Base-by-base conservation (phyloP, 2,888 invertebrate species). In the Dryobota labecula region DNA sequence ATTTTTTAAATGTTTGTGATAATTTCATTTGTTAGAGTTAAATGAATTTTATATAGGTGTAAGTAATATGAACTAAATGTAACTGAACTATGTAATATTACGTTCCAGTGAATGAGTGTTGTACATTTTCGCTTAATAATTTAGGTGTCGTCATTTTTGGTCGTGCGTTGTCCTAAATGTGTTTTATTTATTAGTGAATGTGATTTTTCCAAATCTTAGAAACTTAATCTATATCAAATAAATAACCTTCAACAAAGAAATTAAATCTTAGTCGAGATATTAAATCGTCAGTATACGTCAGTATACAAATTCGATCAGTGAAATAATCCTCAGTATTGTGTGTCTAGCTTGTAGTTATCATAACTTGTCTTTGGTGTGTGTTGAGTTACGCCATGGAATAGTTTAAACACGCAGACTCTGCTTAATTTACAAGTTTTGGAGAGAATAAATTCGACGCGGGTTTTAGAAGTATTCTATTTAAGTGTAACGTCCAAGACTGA, bases 401-500 rank as follows among this genome's bases (percentile, higher is more conserved):
- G 69, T 78, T 79, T 53, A 78, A 86, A 87, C 82, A 85, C 85
- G 86, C 87, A 91, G 87, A 88, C 90, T 78, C 88, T 87, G 85
- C 76, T 87, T 87, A 82, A 81, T 88, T 89, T 89, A 83, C 71
- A 88, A 87, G 85, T 83, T 78, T 83, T 88, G 90, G 89, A 90
- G 89, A 91, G 92, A 89, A 88, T 90, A 88, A 89, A 93, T 94
- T 93, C 95, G 93, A 95, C 95, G 95, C 95, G 95, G 95, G 95
- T 92, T 94, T 84, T 94, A 95, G 94, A 91, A 94, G 91, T 95
- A 94, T 95, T 95, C 92, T 94, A 95, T 93, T 93, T 95, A 95
- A 95, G 95, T 93, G 95, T 94, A 95, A 95, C 95, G 95, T 94
- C 94, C 95, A 96, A 96, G 95, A 96, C 96, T 96, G 95, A 95